Conservation (phyloP, 2,113 vertebrate genomes). For the Mus pahari region DNA sequence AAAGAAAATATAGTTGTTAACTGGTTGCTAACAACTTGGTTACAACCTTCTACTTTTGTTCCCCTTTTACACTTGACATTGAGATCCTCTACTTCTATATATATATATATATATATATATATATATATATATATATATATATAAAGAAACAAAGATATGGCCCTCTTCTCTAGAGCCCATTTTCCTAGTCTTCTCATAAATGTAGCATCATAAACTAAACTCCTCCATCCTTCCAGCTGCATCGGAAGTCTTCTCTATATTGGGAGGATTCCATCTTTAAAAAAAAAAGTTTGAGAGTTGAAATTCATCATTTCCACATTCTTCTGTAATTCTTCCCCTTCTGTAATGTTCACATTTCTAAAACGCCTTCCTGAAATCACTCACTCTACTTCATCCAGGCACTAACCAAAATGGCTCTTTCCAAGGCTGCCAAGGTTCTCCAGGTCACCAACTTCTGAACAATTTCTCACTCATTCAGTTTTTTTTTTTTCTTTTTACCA, state of each 20-base stretch:
- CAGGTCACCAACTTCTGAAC: background rate
- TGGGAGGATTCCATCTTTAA: background rate
- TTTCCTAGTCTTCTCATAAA: background rate
- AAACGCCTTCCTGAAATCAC: background rate
- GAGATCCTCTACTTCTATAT: background rate
- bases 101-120: too few relatives aligned
- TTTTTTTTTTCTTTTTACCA: too few relatives aligned
- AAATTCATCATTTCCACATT: background rate
- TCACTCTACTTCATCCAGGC: background rate
- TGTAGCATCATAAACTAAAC: background rate
- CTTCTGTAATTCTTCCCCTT: background rate
- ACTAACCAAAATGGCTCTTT: background rate
- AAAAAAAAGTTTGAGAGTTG: background rate
- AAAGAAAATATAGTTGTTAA: background rate
- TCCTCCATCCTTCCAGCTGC: background rate
- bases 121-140: too few relatives aligned
- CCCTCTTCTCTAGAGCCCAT: background rate
- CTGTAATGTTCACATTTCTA: background rate
- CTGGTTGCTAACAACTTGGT: conserved; percentile 11
- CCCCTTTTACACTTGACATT: conserved; percentile 14
- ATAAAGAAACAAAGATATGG: background rate
- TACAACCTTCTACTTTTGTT: conserved; percentile 36
- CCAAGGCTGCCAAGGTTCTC: background rate
- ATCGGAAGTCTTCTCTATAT: background rate
- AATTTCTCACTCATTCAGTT: background rate